These are phyloP conservation scores for Holacanthella duospinosa DNA, from an alignment of 2,888 invertebrate genomes.

Conservation along the genomic window DNA sequence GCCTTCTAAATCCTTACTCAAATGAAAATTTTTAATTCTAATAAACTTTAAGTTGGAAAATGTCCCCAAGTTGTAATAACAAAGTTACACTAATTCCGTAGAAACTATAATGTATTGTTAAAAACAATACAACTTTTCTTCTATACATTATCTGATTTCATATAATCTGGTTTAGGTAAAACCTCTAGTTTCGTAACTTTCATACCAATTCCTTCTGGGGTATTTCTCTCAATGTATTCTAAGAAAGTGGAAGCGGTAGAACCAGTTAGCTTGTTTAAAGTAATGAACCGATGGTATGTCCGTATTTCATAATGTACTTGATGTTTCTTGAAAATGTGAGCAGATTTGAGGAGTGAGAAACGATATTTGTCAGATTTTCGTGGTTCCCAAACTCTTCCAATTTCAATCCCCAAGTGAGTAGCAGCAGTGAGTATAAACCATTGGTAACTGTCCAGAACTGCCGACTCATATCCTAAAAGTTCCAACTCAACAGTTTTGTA, in stretches of 20 bases:
- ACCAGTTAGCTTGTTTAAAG: slow-evolving; percentile 75
- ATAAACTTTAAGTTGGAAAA: too few species aligned
- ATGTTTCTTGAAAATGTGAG: slow-evolving; percentile 85
- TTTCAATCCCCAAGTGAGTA: slow-evolving; percentile 63
- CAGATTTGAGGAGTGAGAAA: slow-evolving; percentile 71
- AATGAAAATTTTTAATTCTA: too few species aligned
- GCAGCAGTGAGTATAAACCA: slow-evolving; percentile 74
- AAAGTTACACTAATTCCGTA: too few species aligned
- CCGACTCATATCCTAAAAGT: slow-evolving; percentile 73
- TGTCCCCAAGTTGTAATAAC: too few species aligned
- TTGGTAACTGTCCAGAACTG: slow-evolving; percentile 77
- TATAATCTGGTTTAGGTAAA: slow-evolving; percentile 23
- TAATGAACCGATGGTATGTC: slow-evolving; percentile 77
- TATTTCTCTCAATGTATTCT: slow-evolving; percentile 90
- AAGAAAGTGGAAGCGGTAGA: slow-evolving; percentile 91
- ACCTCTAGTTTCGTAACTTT: slow-evolving; percentile 65
- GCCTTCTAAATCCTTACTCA: too few species aligned
- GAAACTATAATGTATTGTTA: too few species aligned
- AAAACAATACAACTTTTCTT: too few species aligned
- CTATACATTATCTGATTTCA: not conserved
- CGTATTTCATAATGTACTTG: slow-evolving; percentile 90
- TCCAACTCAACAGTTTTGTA: slow-evolving; percentile 75
- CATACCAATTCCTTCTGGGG: slow-evolving; percentile 93
- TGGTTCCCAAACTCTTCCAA: slow-evolving; percentile 47
- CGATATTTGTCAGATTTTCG: slow-evolving; percentile 62